Evolutionary conservation across 2,113 vertebrate species (phyloP).

Genomic region (Silurus asotus): DNA sequence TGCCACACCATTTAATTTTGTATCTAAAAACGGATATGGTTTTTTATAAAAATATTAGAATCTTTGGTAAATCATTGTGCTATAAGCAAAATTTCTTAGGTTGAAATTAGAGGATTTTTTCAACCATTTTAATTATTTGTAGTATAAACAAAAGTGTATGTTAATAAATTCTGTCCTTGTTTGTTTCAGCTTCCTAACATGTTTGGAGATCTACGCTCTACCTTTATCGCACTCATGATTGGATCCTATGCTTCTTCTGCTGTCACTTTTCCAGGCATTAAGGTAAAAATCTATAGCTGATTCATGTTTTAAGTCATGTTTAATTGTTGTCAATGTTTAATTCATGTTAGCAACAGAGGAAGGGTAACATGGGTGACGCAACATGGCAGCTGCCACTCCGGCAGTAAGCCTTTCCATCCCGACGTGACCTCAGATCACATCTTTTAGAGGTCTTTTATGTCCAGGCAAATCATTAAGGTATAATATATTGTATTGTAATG

Average conservation of each 20-base stretch:
- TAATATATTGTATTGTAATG: not conserved
- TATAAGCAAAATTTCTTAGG: not conserved
- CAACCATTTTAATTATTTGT: not conserved
- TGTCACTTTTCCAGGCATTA: slow-evolving; percentile 95
- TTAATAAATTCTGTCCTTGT: slow-evolving; percentile 26
- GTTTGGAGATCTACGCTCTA: slow-evolving; percentile 96
- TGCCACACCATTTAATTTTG: not conserved
- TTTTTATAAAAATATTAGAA: not conserved
- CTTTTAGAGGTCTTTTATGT: not conserved
- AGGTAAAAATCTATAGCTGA: slow-evolving; percentile 71
- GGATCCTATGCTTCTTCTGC: slow-evolving; percentile 98
- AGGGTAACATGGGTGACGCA: slow-evolving; percentile 47
- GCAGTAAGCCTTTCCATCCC: not conserved
- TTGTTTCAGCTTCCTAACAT: slow-evolving; percentile 88
- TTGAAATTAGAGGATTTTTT: not conserved
- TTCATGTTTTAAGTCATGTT: not conserved
- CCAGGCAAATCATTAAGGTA: not conserved
- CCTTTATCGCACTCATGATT: slow-evolving; percentile 97
- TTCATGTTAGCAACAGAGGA: not conserved
- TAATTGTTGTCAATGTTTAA: too few species aligned
- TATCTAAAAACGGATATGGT: not conserved
- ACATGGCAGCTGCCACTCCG: not conserved
- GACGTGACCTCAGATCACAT: not conserved
- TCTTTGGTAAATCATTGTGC: not conserved
- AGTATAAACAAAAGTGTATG: not conserved